Base-by-base conservation (phyloP, 2,888 invertebrate species). In the Anoncus sp. region DNA sequence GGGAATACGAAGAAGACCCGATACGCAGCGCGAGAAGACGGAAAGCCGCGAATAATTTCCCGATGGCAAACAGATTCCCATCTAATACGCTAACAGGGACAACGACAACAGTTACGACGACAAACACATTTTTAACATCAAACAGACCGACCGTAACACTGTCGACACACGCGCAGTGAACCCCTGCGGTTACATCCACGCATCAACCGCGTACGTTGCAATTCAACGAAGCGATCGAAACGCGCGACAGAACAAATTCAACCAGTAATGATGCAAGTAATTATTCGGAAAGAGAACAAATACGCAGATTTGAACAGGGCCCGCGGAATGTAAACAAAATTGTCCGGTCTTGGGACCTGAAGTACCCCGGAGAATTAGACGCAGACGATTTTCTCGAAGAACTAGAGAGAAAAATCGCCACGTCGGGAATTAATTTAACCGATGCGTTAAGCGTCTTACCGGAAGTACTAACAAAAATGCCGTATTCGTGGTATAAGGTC, bases 351-450 rank as follows among this genome's bases (percentile, higher is more conserved):
- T 51, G 27, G 51, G 51, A 51, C 6, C 3, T 31, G 10, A 55
- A 31, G 5, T 55, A 35, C 16, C 55, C 55, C 9, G 55, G 55
- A 16, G 31, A 35, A 35, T 18, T 55, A 4, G 31, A 55, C 27
- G 38, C 24, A 1, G 31, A 60, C 43, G 27, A 60, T 38, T 70
- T 67, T 14, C 16, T 49, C n/a, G 55, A 55, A 16, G 55, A 31
- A 6, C 31, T 55, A 31, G 55, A 55, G n/a, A 14, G 55, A 27
- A 62, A 47, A 45, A 62, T 31, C 1, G 9, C 47, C 16, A 27
- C 62, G 2, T 62, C 62, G 4, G 18, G 18, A 2, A 62, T 45
- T 12, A 9, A 12, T 16, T 4, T 14, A 1, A 12, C 1, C 1
- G 47, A 62, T 12, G 62, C 62, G 18, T 12, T 47, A 20, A 31